Conservation (phyloP, 2,888 invertebrate species). For the Tenthredo distinguenda region DNA sequence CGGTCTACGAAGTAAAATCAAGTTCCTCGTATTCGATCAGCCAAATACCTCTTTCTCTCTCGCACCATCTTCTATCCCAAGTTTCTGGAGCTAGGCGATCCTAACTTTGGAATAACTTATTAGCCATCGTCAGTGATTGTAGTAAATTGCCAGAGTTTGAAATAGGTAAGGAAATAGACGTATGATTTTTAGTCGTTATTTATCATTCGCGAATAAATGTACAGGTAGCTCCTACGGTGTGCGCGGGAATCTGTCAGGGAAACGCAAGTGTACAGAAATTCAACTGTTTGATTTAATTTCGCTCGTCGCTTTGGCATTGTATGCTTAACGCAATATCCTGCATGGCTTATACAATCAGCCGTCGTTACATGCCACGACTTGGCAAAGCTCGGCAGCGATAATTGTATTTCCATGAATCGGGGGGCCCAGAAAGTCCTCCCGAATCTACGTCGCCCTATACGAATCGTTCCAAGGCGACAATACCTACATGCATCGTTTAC, state of each 20-base stretch:
- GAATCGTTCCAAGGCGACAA: slow-evolving; percentile 8
- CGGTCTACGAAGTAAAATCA: slow-evolving; percentile 66
- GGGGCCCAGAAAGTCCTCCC: slow-evolving; percentile 21
- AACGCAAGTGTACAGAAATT: not conserved
- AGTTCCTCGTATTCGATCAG: slow-evolving; percentile 71
- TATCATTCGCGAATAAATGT: not conserved
- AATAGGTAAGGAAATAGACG: not conserved
- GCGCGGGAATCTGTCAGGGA: not conserved
- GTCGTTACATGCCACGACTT: slow-evolving; percentile 69
- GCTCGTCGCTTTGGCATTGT: slow-evolving; percentile 75
- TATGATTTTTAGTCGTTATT: not conserved
- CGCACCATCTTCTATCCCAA: not conserved
- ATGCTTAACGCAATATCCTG: slow-evolving; percentile 77
- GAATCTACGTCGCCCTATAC: not conserved
- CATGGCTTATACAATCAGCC: slow-evolving; percentile 75
- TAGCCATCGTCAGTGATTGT: slow-evolving; percentile 23
- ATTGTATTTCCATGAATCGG: slow-evolving; percentile 76
- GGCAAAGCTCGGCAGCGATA: slow-evolving; percentile 62
- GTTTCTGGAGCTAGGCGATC: not conserved
- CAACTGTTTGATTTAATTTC: slow-evolving; percentile 60
- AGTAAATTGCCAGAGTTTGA: not conserved
- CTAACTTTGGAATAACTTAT: slow-evolving; percentile 3
- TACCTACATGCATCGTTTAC: not conserved
- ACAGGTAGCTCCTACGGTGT: not conserved
- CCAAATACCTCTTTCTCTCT: slow-evolving; percentile 52